Conservation (phyloP, 2,113 vertebrate species). For the Aldabrachelys gigantea region DNA sequence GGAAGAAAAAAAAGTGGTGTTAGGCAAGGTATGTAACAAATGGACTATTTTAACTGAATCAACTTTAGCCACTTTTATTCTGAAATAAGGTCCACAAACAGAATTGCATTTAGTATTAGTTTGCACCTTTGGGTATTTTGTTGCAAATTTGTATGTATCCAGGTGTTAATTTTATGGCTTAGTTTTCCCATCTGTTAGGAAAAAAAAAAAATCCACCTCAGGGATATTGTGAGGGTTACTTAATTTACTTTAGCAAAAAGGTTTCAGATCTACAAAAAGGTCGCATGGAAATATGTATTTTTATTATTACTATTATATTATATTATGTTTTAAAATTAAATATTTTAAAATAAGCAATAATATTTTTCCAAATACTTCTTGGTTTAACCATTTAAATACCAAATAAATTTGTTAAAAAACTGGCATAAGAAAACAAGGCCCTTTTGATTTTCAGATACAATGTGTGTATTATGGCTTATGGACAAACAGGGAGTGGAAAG, state of each 20-base stretch:
- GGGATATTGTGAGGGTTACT: not conserved
- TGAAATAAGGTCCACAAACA: not conserved
- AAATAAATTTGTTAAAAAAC: not conserved
- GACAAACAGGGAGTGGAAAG: constrained; percentile 91
- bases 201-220: constrained; percentile 17
- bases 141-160: not conserved
- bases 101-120: not conserved
- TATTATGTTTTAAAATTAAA: not conserved
- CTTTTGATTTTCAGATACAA: constrained; percentile 81
- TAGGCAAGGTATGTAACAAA: not conserved
- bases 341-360: not conserved
- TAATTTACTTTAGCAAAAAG: not conserved
- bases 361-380: not conserved
- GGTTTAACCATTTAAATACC: not conserved
- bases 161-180: not conserved
- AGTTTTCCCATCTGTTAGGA: not conserved
- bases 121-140: not conserved
- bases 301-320: not conserved
- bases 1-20: not conserved
- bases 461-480: constrained; percentile 90
- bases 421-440: not conserved
- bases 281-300: not conserved
- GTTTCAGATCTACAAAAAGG: constrained; percentile 3
- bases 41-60: not conserved
- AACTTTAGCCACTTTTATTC: not conserved